Base-by-base conservation (phyloP, 2,113 vertebrate genomes). In the Oryctolagus cuniculus region DNA sequence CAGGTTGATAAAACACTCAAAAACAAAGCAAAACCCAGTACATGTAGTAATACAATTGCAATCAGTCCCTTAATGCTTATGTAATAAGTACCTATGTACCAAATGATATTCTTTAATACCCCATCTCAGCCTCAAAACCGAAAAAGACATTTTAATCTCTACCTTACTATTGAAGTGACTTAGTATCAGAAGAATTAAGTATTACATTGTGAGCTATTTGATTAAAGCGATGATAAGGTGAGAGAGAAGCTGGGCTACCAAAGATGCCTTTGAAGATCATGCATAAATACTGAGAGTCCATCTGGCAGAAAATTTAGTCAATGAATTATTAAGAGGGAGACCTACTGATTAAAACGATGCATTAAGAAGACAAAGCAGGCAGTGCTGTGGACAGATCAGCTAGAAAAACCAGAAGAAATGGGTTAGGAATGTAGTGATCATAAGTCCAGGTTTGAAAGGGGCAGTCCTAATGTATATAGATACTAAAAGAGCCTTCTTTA, bases 61-160 rank as follows among this genome's bases (percentile, higher is more conserved):
- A 82, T 53, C 44, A 83, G 25, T 66, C 83, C 49, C 58, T 81
- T 6, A 61, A 34, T 70, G 44, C 8, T n/a, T 74, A 27, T 15
- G 11, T 73, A 51, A n/a, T n/a, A 84, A 69, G n/a, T 63, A 74
- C 61, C 21, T 86, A 61, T 2, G 36, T 53, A 69, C 61, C 55
- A 86, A 81, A 3, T 53, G 87, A 69, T 17, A 27, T 77, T 77
- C 55, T 81, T 49, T n/a, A 89, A 29, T 51, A 51, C 4, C 8
- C 2, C 24, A 73, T 49, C 70, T 77, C 25, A 82, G 55, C 70
- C 58, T 51, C 53, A 87, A 49, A 77, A 73, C 13, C 34, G 6
- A 93, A 53, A 84, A 4, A 86, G 34, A 90, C 51, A 34, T 64
- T 82, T 92, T 63, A 86, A 90, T 81, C 19, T 22, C 6, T 25